Evolutionary conservation across 2,113 vertebrate genomes (phyloP).

Genomic region (Vulpes lagopus): DNA sequence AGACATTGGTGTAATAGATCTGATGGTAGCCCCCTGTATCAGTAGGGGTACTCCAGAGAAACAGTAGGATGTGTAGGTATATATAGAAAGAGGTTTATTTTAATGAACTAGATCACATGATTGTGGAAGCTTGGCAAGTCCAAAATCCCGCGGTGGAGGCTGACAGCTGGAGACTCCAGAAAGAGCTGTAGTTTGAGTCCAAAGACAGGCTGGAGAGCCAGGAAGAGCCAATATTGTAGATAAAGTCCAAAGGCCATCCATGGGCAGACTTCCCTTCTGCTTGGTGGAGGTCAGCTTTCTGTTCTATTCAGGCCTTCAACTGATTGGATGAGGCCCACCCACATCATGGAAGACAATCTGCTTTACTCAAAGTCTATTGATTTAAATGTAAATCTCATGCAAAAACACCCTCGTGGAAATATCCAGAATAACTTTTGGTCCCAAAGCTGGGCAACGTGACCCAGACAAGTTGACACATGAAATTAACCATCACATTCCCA

Average conservation of each 20-base stretch:
- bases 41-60: neutral
- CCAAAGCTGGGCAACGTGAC: neutral
- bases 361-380: neutral
- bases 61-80: neutral
- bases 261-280: neutral
- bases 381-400: neutral
- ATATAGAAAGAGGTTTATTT: neutral
- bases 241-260: neutral
- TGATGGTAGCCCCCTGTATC: neutral
- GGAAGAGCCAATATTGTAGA: neutral
- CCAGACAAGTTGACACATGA: neutral
- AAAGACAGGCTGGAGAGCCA: neutral
- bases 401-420: neutral
- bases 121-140: neutral
- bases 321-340: neutral
- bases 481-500: neutral
- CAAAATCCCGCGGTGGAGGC: neutral
- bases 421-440: neutral
- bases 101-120: neutral
- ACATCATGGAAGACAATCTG: neutral
- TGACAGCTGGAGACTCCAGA: neutral
- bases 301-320: neutral
- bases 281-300: neutral
- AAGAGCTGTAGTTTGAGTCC: neutral
- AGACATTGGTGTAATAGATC: no score